Conservation (phyloP, 2,113 vertebrate species). For the Rhabdornis inornatus region DNA sequence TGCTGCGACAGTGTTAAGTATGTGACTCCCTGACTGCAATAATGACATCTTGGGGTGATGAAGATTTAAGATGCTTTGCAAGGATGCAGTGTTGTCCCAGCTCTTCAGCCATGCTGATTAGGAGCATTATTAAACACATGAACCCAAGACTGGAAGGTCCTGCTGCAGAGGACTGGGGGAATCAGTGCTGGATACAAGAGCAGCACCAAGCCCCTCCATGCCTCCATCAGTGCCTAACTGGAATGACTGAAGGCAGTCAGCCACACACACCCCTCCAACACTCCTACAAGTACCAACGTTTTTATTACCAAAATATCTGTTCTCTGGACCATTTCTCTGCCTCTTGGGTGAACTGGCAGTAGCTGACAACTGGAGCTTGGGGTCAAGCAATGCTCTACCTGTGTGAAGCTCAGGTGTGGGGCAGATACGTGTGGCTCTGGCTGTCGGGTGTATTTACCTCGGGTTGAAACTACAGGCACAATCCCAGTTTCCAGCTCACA, state of each 20-base stretch:
- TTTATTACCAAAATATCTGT: neutral
- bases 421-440: accelerated
- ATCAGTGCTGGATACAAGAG: neutral
- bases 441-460: neutral
- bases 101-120: slow-evolving; percentile 24
- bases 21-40: slow-evolving; percentile 28
- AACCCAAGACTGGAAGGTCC: neutral
- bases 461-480: neutral
- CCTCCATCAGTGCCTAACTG: neutral
- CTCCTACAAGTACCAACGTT: accelerated
- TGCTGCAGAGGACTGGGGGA: neutral
- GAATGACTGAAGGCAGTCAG: neutral
- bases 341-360: neutral
- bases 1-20: slow-evolving; percentile 51
- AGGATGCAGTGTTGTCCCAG: slow-evolving; percentile 58
- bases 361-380: neutral
- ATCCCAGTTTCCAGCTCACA: neutral
- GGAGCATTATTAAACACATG: slow-evolving; percentile 25
- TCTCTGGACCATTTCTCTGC: neutral
- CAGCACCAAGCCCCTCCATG: neutral
- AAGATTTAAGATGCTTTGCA: slow-evolving; percentile 64
- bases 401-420: neutral
- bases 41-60: slow-evolving; percentile 65
- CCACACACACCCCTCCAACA: neutral
- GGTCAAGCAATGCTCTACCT: neutral